Evolutionary conservation across 2,113 vertebrate genomes (phyloP), one percentile per base, ranked within the genome.

Genomic region (Tretioscincus oriximinensis): DNA sequence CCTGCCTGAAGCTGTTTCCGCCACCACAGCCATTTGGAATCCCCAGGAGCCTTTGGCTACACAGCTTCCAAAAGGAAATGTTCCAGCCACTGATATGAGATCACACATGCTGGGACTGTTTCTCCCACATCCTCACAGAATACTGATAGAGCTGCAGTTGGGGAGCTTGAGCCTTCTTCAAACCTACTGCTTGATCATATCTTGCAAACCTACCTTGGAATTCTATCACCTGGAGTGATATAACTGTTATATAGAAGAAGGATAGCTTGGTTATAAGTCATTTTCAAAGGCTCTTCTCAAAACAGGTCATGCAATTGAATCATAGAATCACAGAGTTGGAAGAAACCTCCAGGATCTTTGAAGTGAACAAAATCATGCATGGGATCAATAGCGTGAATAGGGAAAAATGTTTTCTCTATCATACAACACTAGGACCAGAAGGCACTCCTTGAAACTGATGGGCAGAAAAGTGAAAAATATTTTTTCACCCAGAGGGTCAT

Each of bases 231-330:
- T 14, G 16, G 54, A 4, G 18, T 58, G 54, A 28, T 71, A 61
- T 45, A 28, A 61, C 61, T 5, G n/a, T 28, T 71, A 58, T 58
- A 58, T 18, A 12, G 16, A 58, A 58, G 54, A 58, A 58, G 54
- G 12, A 18, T 18, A 18, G 12, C 54, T 58, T 58, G 54, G 54
- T 12, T 11, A 51, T 51, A 51, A 11, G 49, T 51, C 49, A 51
- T 51, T 51, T 51, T 5, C 35, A 5, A 41, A 14, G 8, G 47
- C 14, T 1, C 31, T 58, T 35, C 8, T 45, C 1, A 10, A 78
- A 76, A 72, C 0, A 6, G 81, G 9, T 24, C 73, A 96, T 98
- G 97, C 92, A 41, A 41, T 41, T 41, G 35, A 41, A 41, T 41
- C 35, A 41, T 5, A 41, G 35, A 41, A 41, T 41, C 35, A 41